Conservation (phyloP, 92 coral and sea anemone species). For the Scolanthus callimorphus region DNA sequence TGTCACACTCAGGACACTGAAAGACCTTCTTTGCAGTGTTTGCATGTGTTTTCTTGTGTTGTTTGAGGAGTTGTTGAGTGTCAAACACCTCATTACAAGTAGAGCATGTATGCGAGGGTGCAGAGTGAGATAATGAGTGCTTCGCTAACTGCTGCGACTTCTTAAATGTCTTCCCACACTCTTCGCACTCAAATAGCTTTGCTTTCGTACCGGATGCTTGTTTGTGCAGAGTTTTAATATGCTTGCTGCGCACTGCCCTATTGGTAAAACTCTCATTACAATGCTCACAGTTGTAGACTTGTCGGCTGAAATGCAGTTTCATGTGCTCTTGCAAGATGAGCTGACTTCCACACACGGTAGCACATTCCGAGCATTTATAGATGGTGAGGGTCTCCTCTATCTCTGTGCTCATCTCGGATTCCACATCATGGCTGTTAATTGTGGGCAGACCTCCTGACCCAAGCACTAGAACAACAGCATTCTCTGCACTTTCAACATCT, state of each 20-base stretch:
- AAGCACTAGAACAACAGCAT: neutral
- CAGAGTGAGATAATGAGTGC: no score
- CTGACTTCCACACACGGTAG: constrained; percentile 1
- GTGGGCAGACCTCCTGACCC: neutral
- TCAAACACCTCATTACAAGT: constrained; percentile 1
- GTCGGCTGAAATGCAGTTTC: neutral
- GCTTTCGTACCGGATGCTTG: no score
- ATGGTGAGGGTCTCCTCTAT: neutral
- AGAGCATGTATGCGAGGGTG: neutral
- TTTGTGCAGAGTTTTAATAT: neutral
- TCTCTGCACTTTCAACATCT: neutral
- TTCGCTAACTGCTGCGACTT: no score
- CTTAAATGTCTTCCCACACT: neutral
- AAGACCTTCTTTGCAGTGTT: constrained; percentile 7
- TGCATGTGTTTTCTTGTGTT: constrained; percentile 7
- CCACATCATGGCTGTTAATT: neutral
- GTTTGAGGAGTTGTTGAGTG: neutral
- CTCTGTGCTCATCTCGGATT: no score
- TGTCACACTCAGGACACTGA: constrained; percentile 10
- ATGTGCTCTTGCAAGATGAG: neutral
- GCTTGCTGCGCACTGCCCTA: neutral
- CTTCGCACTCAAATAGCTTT: neutral
- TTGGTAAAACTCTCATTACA: neutral
- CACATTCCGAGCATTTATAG: constrained; percentile 15
- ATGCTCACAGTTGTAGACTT: neutral